Evolutionary conservation across 2,797 vertebrate species (phyloP).

Genomic region (Pristis pectinata): DNA sequence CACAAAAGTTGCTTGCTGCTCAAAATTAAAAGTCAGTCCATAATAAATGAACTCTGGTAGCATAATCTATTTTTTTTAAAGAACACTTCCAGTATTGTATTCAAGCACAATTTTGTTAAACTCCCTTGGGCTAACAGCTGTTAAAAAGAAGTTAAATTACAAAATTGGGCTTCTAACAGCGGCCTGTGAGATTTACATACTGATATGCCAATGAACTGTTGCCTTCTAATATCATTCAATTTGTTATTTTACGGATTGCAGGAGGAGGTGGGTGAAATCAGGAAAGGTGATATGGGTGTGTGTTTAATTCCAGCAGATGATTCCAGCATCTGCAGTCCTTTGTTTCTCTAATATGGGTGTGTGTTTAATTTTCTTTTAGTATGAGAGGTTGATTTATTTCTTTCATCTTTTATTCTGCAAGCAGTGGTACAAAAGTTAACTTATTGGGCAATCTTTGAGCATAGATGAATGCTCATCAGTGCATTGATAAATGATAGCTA

Average conservation of each 20-base stretch:
- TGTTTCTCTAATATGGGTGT: too few relatives aligned
- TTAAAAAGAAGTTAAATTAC: slow-evolving; percentile 9
- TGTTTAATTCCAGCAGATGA: too few relatives aligned
- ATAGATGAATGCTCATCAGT: not conserved
- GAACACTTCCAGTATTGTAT: not conserved
- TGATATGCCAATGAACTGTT: not conserved
- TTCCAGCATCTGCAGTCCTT: too few relatives aligned
- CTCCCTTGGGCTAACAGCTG: not conserved
- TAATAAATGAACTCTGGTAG: not conserved
- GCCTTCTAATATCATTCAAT: not conserved
- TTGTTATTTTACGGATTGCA: not conserved
- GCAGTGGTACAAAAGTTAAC: not conserved
- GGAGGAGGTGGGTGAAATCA: not conserved
- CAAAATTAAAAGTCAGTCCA: not conserved
- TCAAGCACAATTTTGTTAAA: slow-evolving; percentile 1
- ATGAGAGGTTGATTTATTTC: not conserved
- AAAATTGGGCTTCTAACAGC: not conserved
- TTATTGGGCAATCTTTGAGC: not conserved
- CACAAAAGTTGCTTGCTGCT: slow-evolving; percentile 4
- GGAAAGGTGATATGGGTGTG: too few relatives aligned
- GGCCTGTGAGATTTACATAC: not conserved
- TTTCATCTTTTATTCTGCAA: not conserved
- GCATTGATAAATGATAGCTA: not conserved
- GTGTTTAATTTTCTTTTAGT: not conserved
- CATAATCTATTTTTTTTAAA: slow-evolving; percentile 14